Percentiles rank a stretch among this genome's conserved stretches.
These are phyloP conservation scores for Clostera curtula DNA, from an alignment of 2,888 invertebrate species.

Conservation along the genomic window DNA sequence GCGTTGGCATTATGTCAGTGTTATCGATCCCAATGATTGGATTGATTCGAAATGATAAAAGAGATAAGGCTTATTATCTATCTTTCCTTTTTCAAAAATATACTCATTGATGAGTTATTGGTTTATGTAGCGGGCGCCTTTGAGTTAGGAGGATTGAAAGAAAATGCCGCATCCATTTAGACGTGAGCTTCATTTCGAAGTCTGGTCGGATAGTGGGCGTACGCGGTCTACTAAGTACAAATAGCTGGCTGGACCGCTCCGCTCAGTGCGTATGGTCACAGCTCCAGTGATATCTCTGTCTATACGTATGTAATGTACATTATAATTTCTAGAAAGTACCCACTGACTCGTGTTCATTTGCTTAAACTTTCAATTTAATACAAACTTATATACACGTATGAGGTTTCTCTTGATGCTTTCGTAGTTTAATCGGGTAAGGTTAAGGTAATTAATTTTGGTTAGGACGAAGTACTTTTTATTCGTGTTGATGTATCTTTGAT, in stretches of 20 bases:
- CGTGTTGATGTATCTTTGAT: neutral
- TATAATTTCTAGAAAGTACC: constrained; percentile 65
- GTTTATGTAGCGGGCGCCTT: too few relatives aligned
- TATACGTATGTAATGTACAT: constrained; percentile 35
- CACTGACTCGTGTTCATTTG: constrained; percentile 52
- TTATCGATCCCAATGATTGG: too few relatives aligned
- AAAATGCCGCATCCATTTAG: constrained; percentile 26
- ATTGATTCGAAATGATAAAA: too few relatives aligned
- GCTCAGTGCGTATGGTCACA: constrained; percentile 34
- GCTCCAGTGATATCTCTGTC: constrained; percentile 30
- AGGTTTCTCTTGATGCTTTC: constrained; percentile 42
- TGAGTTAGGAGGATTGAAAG: too few relatives aligned
- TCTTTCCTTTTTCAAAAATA: too few relatives aligned
- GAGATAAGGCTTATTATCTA: too few relatives aligned
- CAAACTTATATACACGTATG: constrained; percentile 45
- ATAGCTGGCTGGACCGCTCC: constrained; percentile 31
- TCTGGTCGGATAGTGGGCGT: constrained; percentile 41
- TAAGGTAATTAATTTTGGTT: neutral
- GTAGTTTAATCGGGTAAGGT: constrained; percentile 12
- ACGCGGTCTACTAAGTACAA: constrained; percentile 52
- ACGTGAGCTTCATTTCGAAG: constrained; percentile 10
- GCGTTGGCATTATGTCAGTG: too few relatives aligned
- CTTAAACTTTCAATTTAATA: constrained; percentile 66
- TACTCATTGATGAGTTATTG: too few relatives aligned
- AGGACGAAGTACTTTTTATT: neutral